A percentile compares a stretch with the other conserved stretches of the same genome.
These are phyloP conservation scores for Ditula angustiorana DNA, from an alignment of 2,888 invertebrate genomes.

Conservation along the genomic window DNA sequence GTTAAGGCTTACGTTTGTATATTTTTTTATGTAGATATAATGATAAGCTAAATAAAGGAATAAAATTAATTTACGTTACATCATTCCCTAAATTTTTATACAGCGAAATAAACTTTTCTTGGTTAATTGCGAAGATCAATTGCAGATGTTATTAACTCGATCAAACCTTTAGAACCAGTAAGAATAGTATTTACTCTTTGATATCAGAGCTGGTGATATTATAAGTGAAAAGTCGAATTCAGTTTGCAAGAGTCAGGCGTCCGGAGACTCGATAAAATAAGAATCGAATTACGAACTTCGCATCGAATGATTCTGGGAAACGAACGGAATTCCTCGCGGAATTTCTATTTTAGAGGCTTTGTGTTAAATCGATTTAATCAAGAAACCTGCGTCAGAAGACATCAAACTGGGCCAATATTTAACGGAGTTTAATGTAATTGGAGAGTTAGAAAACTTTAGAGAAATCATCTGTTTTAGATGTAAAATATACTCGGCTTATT, in stretches of 20 bases:
- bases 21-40: too few relatives aligned
- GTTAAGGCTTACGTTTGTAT: too few relatives aligned
- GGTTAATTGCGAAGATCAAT: neutral
- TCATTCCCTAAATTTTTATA: neutral
- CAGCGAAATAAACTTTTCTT: neutral
- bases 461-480: too few relatives aligned
- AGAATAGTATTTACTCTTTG: constrained; percentile 6
- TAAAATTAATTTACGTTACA: too few relatives aligned
- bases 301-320: constrained; percentile 18
- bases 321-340: constrained; percentile 3
- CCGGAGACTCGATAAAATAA: constrained; percentile 8
- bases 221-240: constrained; percentile 6
- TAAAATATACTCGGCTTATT: neutral
- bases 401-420: neutral
- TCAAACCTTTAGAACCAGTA: constrained; percentile 13
- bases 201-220: constrained; percentile 11
- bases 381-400: neutral
- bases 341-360: constrained; percentile 5
- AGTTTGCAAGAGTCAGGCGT: neutral
- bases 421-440: neutral
- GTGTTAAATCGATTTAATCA: constrained; percentile 20
- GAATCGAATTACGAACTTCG: constrained; percentile 23
- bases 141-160: neutral
- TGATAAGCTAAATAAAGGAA: too few relatives aligned
- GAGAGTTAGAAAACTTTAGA: constrained; percentile 1